Base-by-base conservation (phyloP, 2,113 vertebrate species). In the Actenoides lindsayi region DNA sequence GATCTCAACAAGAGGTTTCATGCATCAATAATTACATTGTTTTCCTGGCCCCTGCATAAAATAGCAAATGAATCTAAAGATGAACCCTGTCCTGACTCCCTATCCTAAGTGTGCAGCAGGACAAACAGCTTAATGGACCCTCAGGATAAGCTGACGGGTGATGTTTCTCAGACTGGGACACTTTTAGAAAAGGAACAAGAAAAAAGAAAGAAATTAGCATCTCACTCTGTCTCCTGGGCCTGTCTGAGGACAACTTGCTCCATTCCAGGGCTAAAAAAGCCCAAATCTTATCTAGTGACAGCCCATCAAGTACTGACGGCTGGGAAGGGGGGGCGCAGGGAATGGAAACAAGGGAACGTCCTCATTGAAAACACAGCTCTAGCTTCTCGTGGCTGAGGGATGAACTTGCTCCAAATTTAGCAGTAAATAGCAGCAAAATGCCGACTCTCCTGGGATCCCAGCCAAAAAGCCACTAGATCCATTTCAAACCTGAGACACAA, bases 381-480 rank as follows among this genome's bases (percentile, higher is more conserved):
- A 84, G 83, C 46, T 91, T 67, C 85, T 82, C 39, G 1, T 3
- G n/a, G 92, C 94, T 86, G 88, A 87, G 90, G 59, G 73, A 87
- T 68, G 85, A 95, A 83, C 93, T 81, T 16, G 80, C 88, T 94
- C 92, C 88, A 89, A 74, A 93, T 84, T 77, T 44, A 89, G 90
- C 80, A 62, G 79, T 28, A 78, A 93, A 74, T 2, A 13, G 93
- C 96, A 93, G 83, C 88, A 94, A 89, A 96, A 89, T 71, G 69
- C 85, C 37, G 35, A 46, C 64, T 90, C 91, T 87, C 86, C 90
- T 16, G 94, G 96, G 92, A 96, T 76, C 53, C 65, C 92, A 84
- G 95, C 92, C 95, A 96, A 94, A 84, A 94, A 95, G 65, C 86
- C 95, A 78, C 95, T 42, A 87, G 93, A 75, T 94, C 90, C 79